Percentiles rank a stretch among this genome's conserved stretches.
Evolutionary conservation across 2,888 invertebrate genomes (phyloP).

Genomic region (Drosophila atroscutellata): DNA sequence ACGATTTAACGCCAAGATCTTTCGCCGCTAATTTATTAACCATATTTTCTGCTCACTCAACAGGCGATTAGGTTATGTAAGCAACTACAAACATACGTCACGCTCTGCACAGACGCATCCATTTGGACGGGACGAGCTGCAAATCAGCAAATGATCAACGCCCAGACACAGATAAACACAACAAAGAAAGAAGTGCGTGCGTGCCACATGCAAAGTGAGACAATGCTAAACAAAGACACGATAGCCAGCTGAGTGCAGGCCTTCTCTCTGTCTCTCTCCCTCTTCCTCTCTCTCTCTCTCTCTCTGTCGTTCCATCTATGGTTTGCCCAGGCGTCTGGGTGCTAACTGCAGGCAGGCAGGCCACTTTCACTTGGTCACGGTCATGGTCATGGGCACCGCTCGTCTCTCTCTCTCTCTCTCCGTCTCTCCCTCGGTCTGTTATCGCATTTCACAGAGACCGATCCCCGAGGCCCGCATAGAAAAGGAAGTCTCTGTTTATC

Average conservation of each 20-base stretch:
- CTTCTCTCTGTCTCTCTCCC: slow-evolving; percentile 6
- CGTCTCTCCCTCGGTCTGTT: background rate
- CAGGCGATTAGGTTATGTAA: slow-evolving; percentile 68
- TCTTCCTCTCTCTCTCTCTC: background rate
- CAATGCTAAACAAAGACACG: slow-evolving; percentile 31
- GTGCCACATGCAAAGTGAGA: slow-evolving; percentile 64
- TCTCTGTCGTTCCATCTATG: background rate
- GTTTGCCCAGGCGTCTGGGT: slow-evolving; percentile 15
- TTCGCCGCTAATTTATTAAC: slow-evolving; percentile 59
- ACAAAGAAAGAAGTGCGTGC: slow-evolving; percentile 50
- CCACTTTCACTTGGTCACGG: slow-evolving; percentile 78
- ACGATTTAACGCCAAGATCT: slow-evolving; percentile 34
- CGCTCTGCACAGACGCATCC: slow-evolving; percentile 33
- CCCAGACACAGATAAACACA: slow-evolving; percentile 23
- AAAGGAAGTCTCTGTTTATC: slow-evolving; percentile 56
- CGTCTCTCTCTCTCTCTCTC: background rate
- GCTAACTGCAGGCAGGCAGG: slow-evolving; percentile 51
- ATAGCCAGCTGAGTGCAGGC: slow-evolving; percentile 54
- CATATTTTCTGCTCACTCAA: slow-evolving; percentile 70
- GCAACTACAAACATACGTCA: slow-evolving; percentile 49
- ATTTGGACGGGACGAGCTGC: slow-evolving; percentile 14
- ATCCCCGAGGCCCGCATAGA: slow-evolving; percentile 44
- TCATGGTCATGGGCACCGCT: slow-evolving; percentile 61
- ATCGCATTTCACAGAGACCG: slow-evolving; percentile 1
- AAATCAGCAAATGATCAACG: slow-evolving; percentile 51